Evolutionary conservation across 2,888 invertebrate genomes (phyloP).

Genomic region (Acrobasis consociella): DNA sequence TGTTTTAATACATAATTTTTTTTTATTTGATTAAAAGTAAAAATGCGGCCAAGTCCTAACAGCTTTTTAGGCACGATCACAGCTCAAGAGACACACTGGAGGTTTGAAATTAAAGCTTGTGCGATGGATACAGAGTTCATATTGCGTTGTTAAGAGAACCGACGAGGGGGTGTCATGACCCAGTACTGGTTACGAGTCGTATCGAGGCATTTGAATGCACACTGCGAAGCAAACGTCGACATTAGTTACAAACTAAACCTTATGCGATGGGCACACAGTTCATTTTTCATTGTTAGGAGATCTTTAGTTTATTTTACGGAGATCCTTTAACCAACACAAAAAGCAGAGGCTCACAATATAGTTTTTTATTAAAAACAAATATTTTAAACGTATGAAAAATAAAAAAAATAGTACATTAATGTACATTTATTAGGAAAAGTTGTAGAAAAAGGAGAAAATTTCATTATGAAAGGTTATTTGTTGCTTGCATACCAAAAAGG

Average conservation of each 20-base stretch:
- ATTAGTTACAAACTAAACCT: conserved; percentile 12
- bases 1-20: too few relatives aligned
- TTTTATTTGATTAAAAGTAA: background rate
- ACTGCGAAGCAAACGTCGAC: conserved; percentile 50
- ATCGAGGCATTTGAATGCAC: conserved; percentile 58
- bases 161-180: conserved; percentile 61
- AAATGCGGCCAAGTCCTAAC: conserved; percentile 16
- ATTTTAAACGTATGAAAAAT: too few relatives aligned
- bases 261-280: background rate
- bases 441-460: too few relatives aligned
- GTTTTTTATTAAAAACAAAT: too few relatives aligned
- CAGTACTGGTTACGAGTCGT: conserved; percentile 62
- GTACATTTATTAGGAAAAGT: too few relatives aligned
- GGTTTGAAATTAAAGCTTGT: conserved; percentile 46
- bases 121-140: conserved; percentile 35
- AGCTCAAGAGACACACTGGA: conserved; percentile 46
- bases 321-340: too few relatives aligned
- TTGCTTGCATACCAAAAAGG: too few relatives aligned
- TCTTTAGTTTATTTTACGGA: too few relatives aligned
- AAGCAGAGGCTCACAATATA: too few relatives aligned
- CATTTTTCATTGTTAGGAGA: too few relatives aligned
- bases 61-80: conserved; percentile 37
- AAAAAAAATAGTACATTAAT: too few relatives aligned
- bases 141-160: conserved; percentile 53
- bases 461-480: too few relatives aligned